phyloP scores from a whole-genome alignment of 2,797 vertebrate species.

The Urophycis tenuis region DNA sequence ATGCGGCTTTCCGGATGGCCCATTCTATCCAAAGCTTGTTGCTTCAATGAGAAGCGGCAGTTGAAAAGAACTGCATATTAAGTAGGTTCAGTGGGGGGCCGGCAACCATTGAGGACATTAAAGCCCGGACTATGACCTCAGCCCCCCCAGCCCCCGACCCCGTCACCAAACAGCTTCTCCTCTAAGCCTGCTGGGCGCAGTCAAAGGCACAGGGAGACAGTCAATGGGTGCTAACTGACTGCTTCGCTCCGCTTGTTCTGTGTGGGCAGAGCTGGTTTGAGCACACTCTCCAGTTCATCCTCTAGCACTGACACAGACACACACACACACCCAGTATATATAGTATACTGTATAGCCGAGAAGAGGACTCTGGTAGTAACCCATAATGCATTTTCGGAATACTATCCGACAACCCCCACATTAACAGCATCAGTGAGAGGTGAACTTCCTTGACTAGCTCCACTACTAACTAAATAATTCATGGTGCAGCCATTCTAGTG shows the following conservation, averaged over 20 bases:
- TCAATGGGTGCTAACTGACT: slow-evolving; percentile 42
- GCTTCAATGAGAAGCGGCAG: slow-evolving; percentile 41
- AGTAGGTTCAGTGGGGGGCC: slow-evolving; percentile 61
- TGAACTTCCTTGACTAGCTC: slow-evolving; percentile 37
- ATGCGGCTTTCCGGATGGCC: slow-evolving; percentile 22
- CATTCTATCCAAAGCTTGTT: slow-evolving; percentile 34
- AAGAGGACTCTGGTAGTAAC: not conserved
- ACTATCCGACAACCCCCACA: slow-evolving; percentile 6
- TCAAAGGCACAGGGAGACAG: slow-evolving; percentile 57
- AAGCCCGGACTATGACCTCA: slow-evolving; percentile 62
- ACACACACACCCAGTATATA: not conserved
- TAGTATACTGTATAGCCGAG: not conserved
- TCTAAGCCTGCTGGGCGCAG: slow-evolving; percentile 59
- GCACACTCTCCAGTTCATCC: slow-evolving; percentile 15
- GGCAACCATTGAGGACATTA: slow-evolving; percentile 53
- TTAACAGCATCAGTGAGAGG: slow-evolving; percentile 27
- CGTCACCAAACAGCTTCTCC: slow-evolving; percentile 50
- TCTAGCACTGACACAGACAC: slow-evolving; percentile 8
- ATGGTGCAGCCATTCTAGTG: slow-evolving; percentile 38
- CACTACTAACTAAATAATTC: slow-evolving; percentile 56
- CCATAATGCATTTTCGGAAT: slow-evolving; percentile 14
- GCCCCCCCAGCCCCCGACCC: slow-evolving; percentile 31
- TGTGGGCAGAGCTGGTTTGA: not conserved
- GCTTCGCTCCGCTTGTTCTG: slow-evolving; percentile 21
- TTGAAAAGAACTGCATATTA: slow-evolving; percentile 59